phyloP scores from a whole-genome alignment of 2,888 invertebrate species.

The Boloria selene region DNA sequence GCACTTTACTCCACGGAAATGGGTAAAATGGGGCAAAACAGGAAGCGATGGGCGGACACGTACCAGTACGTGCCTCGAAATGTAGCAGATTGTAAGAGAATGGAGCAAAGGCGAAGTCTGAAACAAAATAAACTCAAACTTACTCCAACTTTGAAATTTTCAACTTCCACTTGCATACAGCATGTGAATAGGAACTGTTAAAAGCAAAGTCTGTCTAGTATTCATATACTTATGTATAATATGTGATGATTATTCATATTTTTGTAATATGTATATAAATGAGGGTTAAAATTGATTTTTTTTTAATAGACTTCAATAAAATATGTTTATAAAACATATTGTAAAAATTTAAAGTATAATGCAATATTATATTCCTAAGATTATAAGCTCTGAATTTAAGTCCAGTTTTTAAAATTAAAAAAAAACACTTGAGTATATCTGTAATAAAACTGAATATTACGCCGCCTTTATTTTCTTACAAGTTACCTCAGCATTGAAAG shows the following conservation, averaged over 20 bases:
- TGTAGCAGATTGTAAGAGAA: conserved; percentile 53
- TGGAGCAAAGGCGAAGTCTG: conserved; percentile 47
- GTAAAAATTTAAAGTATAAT: too few species aligned
- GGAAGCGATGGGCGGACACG: conserved; percentile 52
- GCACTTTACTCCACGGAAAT: conserved; percentile 68
- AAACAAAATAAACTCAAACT: conserved; percentile 41
- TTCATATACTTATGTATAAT: background rate
- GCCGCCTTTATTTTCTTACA: too few species aligned
- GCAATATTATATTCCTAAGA: too few species aligned
- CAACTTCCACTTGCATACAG: conserved; percentile 31
- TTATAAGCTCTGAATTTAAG: too few species aligned
- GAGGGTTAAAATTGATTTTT: too few species aligned
- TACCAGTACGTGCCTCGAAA: conserved; percentile 65
- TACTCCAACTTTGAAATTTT: conserved; percentile 35
- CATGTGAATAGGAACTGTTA: conserved; percentile 21
- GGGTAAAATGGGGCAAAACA: conserved; percentile 65
- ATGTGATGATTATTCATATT: too few species aligned
- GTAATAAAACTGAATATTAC: too few species aligned
- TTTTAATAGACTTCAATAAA: too few species aligned
- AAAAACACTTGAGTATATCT: too few species aligned
- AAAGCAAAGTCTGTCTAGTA: conserved; percentile 19
- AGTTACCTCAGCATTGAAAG: background rate
- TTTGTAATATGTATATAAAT: too few species aligned
- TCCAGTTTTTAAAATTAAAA: too few species aligned
- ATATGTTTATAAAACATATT: background rate